These are phyloP conservation scores for Atherix ibis DNA, from an alignment of 2,888 invertebrate species.

Conservation along the genomic window DNA sequence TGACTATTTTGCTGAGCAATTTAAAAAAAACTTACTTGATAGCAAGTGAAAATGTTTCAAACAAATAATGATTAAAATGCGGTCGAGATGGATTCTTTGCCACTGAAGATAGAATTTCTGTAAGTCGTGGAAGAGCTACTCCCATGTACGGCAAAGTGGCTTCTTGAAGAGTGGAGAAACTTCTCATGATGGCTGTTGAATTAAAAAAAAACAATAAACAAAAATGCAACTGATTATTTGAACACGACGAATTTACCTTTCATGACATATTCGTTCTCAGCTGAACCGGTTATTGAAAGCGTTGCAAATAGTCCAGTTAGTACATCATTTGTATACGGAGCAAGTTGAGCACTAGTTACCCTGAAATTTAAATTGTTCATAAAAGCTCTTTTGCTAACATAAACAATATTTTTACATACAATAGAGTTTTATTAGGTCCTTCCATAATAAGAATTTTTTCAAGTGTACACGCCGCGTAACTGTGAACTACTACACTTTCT, in stretches of 20 bases:
- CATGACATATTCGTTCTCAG: slow-evolving; percentile 96
- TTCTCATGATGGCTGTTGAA: slow-evolving; percentile 82
- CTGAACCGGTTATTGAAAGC: slow-evolving; percentile 54
- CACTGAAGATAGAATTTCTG: slow-evolving; percentile 64
- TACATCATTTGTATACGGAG: slow-evolving; percentile 50
- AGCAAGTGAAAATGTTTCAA: slow-evolving; percentile 82
- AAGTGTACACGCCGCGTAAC: slow-evolving; percentile 83
- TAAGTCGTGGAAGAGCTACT: slow-evolving; percentile 68
- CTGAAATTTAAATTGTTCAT: slow-evolving; percentile 24
- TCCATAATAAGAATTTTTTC: slow-evolving; percentile 75
- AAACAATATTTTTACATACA: too few species aligned
- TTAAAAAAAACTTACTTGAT: slow-evolving; percentile 46
- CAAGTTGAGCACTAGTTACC: slow-evolving; percentile 43
- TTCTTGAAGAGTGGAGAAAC: slow-evolving; percentile 67
- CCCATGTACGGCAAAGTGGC: slow-evolving; percentile 63
- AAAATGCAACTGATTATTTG: slow-evolving; percentile 8
- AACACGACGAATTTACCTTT: slow-evolving; percentile 37
- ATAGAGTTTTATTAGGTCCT: slow-evolving; percentile 37
- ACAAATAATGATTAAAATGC: slow-evolving; percentile 95
- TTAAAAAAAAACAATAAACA: slow-evolving; percentile 28
- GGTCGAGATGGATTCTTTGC: slow-evolving; percentile 92
- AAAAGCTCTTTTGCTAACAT: too few species aligned
- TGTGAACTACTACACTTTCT: slow-evolving; percentile 76
- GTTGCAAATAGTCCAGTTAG: slow-evolving; percentile 61
- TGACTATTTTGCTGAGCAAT: too few species aligned